Evolutionary conservation across 2,113 vertebrate genomes (phyloP), one percentile per base, ranked within the genome.

Genomic region (Ammodytes dubius): DNA sequence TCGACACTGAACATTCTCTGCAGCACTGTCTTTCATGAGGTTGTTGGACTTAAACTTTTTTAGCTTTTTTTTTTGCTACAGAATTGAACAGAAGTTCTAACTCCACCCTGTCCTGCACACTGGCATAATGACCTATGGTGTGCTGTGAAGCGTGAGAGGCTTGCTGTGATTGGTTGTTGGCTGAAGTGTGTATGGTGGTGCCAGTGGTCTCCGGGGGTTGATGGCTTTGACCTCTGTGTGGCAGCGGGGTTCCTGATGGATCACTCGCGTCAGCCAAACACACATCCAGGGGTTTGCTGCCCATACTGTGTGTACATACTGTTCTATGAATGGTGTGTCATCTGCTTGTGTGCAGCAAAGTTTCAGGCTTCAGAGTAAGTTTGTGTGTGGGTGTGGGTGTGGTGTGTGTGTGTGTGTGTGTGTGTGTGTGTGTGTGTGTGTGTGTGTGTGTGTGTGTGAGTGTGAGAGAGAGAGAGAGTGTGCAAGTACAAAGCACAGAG

Each of bases 171-270:
- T 87, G 86, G 77, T 90, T 91, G 79, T 87, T 88, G 89, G 84
- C 85, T 78, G 70, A 75, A 77, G 80, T 74, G 86, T 63, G 89
- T 68, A 67, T 79, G 72, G 70, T 88, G 74, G 84, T 92, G 90
- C 87, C 90, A 91, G 15, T 43, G 11, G 77, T 81, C 87, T 87
- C 82, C 11, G 61, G 88, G 27, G 91, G 89, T 92, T 91, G 90
- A 93, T 93, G 88, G 90, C 64, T 93, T 87, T 94, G 92, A 93
- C 92, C 93, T 92, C 93, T 64, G 76, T 49, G 56, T 77, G 85
- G 79, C 87, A 72, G 80, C 59, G 46, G 86, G 91, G 86, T 70
- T 69, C 85, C 87, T 92, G 90, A 92, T 91, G 91, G 89, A 94
- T 93, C 86, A 66, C 81, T 81, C 1, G 54, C 80, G 42, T 19